A percentile compares a stretch with the other conserved stretches of the same genome.
These are phyloP conservation scores for Punctoribates punctum DNA, from an alignment of 2,888 invertebrate genomes.

Conservation along the genomic window DNA sequence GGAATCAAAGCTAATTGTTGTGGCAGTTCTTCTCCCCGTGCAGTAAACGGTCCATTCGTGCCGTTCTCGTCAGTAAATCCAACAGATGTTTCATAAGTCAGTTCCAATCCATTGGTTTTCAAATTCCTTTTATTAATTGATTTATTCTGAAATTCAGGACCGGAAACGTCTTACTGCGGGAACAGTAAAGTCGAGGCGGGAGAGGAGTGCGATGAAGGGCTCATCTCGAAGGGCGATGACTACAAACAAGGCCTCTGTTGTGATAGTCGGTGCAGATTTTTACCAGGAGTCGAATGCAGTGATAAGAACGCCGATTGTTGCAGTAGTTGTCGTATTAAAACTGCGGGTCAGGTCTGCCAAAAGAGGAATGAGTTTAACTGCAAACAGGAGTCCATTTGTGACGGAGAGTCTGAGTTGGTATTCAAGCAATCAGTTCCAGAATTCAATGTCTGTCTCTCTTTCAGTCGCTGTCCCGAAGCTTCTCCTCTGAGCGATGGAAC, in stretches of 20 bases:
- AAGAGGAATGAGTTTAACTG: constrained; percentile 87
- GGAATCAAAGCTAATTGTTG: too few relatives aligned
- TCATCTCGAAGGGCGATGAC: constrained; percentile 86
- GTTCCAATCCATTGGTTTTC: neutral
- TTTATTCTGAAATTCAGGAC: constrained; percentile 63
- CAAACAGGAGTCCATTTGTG: constrained; percentile 74
- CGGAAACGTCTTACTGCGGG: constrained; percentile 92
- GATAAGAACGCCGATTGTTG: constrained; percentile 96
- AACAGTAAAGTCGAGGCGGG: constrained; percentile 91
- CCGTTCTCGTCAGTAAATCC: constrained; percentile 87
- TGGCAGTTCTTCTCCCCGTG: constrained; percentile 87
- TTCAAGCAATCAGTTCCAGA: neutral
- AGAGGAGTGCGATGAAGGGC: constrained; percentile 93
- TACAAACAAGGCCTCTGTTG: constrained; percentile 65
- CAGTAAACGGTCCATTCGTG: constrained; percentile 83
- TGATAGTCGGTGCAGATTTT: constrained; percentile 82
- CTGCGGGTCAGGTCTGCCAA: constrained; percentile 64
- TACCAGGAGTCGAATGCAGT: constrained; percentile 86
- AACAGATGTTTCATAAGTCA: constrained; percentile 55
- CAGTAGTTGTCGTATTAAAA: constrained; percentile 81
- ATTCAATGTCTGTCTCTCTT: neutral
- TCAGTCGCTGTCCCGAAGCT: constrained; percentile 71
- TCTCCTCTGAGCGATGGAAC: constrained; percentile 81
- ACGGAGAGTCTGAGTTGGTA: constrained; percentile 65
- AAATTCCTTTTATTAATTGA: constrained; percentile 46